Evolutionary conservation across 2,113 vertebrate genomes (phyloP).

Genomic region (Paradoxurus hermaphroditus): DNA sequence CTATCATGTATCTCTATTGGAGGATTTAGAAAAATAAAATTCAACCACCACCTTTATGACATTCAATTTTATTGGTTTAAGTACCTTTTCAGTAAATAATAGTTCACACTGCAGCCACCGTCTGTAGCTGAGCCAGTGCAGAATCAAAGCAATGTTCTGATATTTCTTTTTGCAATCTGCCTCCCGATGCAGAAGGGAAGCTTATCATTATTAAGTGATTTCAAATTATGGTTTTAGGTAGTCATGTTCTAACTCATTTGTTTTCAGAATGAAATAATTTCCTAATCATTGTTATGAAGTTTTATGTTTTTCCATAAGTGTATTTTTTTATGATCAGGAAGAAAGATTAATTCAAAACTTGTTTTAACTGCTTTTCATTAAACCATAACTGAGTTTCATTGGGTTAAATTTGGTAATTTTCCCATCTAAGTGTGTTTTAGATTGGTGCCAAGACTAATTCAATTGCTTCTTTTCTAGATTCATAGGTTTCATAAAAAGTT

Average conservation of each 20-base stretch:
- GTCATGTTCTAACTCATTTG: constrained; percentile 64
- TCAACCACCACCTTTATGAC: constrained; percentile 45
- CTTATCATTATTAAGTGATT: constrained; percentile 67
- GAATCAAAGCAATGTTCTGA: constrained; percentile 38
- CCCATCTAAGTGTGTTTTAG: constrained; percentile 76
- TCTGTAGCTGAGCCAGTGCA: constrained; percentile 27
- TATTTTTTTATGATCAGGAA: constrained; percentile 63
- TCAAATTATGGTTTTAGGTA: constrained; percentile 63
- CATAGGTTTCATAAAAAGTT: constrained; percentile 77
- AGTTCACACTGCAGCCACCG: constrained; percentile 52
- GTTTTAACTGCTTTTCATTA: constrained; percentile 76
- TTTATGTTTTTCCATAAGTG: constrained; percentile 62
- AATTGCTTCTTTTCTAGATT: constrained; percentile 71
- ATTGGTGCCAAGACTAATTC: constrained; percentile 74
- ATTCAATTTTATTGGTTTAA: constrained; percentile 63
- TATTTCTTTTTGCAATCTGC: constrained; percentile 64
- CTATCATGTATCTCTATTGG: not conserved
- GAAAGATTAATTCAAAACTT: constrained; percentile 77
- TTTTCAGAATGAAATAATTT: constrained; percentile 58
- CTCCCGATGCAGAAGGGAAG: not conserved
- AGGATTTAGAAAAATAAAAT: constrained; percentile 63
- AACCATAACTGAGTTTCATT: constrained; percentile 76
- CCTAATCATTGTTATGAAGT: constrained; percentile 60
- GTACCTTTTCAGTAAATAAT: constrained; percentile 51
- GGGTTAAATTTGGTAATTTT: constrained; percentile 78